Base-by-base conservation (phyloP, 2,888 invertebrate species). In the Eupeodes luniger region DNA sequence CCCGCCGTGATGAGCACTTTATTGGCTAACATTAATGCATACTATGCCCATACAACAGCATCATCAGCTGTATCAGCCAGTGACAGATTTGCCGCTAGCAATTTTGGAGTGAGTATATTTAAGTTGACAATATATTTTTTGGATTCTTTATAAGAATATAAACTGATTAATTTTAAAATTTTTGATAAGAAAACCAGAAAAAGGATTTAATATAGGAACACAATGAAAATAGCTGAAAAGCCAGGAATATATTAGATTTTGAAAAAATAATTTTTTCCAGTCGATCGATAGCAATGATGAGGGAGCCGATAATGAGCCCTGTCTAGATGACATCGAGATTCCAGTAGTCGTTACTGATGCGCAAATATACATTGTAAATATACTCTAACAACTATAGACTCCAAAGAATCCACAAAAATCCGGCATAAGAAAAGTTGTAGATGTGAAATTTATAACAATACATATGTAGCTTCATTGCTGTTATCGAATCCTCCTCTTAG, bases 1-100 rank as follows among this genome's bases (percentile, higher is more conserved):
- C 99, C 99, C 14, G 99, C 99, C 12, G 99, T 99, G 51, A 99
- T 99, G 98, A 99, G 99, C 90, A 99, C 99, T 67, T 95, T 99
- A 4, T 94, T 99, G 90, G 99, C 99, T 74, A 99, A 99, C 94
- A 99, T 99, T 92, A 99, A 99, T 94, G 99, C 99, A 89, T 99
- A 99, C 94, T 99, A 99, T 94, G 98, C 99, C 91, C 98, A 99
- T 92, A 99, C 99, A 0, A 99, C 99, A 40, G 98, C 98, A 10
- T 98, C 98, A 44, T 98, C 98, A 14, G 99, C 99, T 61, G 99
- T 99, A 19, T 99, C 99, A 16, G 99, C 99, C 72, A 98, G 99
- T 91, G 99, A 99, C 94, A 96, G 99, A 92, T 99, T 99, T 94
- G 98, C 99, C 90, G 99, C 99, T 83, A 99, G 99, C 91, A 99